Evolutionary conservation across 2,888 invertebrate species (phyloP).

Genomic region (Lasiommata megera): DNA sequence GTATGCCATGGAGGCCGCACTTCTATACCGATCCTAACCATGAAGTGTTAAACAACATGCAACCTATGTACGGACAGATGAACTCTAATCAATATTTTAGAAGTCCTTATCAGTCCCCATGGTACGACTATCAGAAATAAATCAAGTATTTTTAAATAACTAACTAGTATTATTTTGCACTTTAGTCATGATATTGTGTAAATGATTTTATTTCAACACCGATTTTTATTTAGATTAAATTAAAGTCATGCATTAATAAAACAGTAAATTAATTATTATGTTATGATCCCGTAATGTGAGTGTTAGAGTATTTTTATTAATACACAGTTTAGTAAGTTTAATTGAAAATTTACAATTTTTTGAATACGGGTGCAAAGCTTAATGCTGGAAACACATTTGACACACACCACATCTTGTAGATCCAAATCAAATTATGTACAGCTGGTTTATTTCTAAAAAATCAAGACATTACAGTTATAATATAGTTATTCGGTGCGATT

Average conservation of each 20-base stretch:
- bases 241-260: not conserved
- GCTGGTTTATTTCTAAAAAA: too few relatives aligned
- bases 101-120: slow-evolving; percentile 65
- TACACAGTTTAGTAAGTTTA: slow-evolving; percentile 25
- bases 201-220: slow-evolving; percentile 19
- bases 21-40: slow-evolving; percentile 42
- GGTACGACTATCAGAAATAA: slow-evolving; percentile 62
- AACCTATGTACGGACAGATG: slow-evolving; percentile 49
- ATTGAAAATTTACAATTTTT: slow-evolving; percentile 10
- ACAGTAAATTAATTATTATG: slow-evolving; percentile 9
- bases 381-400: not conserved
- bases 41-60: slow-evolving; percentile 39
- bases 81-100: slow-evolving; percentile 54
- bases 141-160: slow-evolving; percentile 27
- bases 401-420: not conserved
- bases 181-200: slow-evolving; percentile 19
- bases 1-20: slow-evolving; percentile 50
- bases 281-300: slow-evolving; percentile 18
- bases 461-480: too few relatives aligned
- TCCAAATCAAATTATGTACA: too few relatives aligned
- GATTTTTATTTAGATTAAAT: slow-evolving; percentile 20
- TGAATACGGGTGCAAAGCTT: not conserved
- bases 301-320: slow-evolving; percentile 13
- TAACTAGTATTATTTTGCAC: slow-evolving; percentile 21
- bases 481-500: too few relatives aligned